Evolutionary conservation across 2,113 vertebrate genomes (phyloP).

Genomic region (Thermophis baileyi): DNA sequence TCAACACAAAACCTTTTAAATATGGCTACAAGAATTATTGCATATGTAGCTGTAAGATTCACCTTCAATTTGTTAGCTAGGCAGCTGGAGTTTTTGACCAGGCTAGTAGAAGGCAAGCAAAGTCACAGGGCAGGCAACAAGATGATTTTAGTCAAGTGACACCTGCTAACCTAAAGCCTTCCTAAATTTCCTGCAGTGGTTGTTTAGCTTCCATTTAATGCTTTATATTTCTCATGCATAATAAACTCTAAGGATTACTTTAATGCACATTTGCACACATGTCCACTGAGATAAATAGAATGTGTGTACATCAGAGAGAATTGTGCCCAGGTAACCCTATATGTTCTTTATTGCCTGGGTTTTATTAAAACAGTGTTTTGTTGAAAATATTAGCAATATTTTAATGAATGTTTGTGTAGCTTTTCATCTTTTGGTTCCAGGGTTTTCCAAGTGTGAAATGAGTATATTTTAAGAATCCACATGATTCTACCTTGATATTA

Average conservation of each 20-base stretch:
- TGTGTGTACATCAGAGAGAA: not conserved
- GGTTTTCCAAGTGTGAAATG: constrained; percentile 4
- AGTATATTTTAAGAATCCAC: not conserved
- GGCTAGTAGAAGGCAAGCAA: not conserved
- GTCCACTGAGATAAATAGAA: not conserved
- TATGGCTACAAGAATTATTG: constrained; percentile 30
- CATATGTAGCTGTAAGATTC: not conserved
- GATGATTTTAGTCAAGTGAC: constrained; percentile 44
- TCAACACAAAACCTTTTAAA: constrained; percentile 54
- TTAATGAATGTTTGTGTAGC: constrained; percentile 10
- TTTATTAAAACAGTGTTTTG: not conserved
- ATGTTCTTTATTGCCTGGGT: not conserved
- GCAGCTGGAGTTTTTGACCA: constrained; percentile 28
- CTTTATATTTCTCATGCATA: not conserved
- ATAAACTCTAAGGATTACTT: constrained; percentile 10
- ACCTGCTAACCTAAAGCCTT: constrained; percentile 39
- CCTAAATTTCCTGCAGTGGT: constrained; percentile 25
- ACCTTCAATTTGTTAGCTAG: constrained; percentile 29
- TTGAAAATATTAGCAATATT: constrained; percentile 12
- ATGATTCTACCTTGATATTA: not conserved
- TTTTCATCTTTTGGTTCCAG: not conserved
- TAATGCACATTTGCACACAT: not conserved
- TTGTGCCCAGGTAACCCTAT: not conserved
- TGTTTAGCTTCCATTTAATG: constrained; percentile 28
- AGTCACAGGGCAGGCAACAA: constrained; percentile 27